These are phyloP conservation scores for Belonocnema kinseyi DNA, from an alignment of 1,140 invertebrate species.

Conservation along the genomic window DNA sequence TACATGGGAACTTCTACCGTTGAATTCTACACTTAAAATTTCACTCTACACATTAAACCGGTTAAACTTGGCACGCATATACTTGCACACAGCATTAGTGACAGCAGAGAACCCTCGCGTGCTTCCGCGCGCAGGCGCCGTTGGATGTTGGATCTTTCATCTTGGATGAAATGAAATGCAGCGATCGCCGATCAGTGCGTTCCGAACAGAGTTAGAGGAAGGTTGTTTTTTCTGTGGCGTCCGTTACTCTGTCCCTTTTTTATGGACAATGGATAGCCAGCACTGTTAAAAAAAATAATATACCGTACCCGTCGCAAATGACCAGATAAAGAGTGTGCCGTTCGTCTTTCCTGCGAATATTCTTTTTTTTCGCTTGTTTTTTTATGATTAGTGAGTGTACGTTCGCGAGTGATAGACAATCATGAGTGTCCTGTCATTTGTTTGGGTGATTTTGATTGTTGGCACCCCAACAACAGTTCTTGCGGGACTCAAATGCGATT, in stretches of 20 bases:
- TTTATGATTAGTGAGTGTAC: constrained; percentile 44
- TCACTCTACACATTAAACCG: constrained; percentile 25
- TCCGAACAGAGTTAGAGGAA: constrained; percentile 42
- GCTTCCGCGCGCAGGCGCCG: constrained; percentile 49
- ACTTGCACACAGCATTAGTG: background rate
- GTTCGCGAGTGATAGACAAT: constrained; percentile 47
- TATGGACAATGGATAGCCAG: background rate
- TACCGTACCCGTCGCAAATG: constrained; percentile 34
- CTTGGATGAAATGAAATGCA: constrained; percentile 41
- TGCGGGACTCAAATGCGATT: constrained; percentile 65
- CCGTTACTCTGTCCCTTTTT: constrained; percentile 37
- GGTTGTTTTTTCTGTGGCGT: constrained; percentile 37
- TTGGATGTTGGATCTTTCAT: constrained; percentile 36
- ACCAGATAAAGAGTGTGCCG: constrained; percentile 39
- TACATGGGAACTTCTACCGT: no score
- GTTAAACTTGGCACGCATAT: constrained; percentile 32
- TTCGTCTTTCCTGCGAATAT: background rate
- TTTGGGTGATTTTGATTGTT: constrained; percentile 64
- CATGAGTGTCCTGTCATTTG: constrained; percentile 62
- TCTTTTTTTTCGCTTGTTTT: constrained; percentile 33
- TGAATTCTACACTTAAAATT: constrained; percentile 2
- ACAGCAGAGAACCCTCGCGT: constrained; percentile 12
- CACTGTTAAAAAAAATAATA: background rate
- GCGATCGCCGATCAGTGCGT: constrained; percentile 50
- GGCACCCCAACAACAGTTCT: constrained; percentile 52